These are phyloP conservation scores for Caenorhabditis imperialis DNA, from an alignment of 2,888 invertebrate genomes.

Conservation along the genomic window DNA sequence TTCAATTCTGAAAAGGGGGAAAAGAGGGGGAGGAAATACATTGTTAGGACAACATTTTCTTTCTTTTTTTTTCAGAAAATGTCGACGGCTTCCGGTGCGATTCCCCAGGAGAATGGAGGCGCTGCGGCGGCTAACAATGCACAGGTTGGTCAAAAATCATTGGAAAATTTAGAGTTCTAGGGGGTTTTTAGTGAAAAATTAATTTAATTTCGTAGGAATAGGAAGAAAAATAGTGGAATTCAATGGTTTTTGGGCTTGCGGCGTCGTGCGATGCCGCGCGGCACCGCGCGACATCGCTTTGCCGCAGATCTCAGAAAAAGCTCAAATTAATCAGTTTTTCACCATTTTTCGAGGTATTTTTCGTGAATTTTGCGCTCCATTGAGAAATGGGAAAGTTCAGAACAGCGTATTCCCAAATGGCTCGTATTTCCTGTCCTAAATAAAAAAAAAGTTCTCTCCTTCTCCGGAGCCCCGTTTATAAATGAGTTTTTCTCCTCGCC, in stretches of 20 bases:
- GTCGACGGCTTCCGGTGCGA: slow-evolving; percentile 41
- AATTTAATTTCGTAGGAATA: too few relatives aligned
- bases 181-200: neutral
- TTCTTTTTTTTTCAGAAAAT: slow-evolving; percentile 3
- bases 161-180: neutral
- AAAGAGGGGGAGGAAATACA: slow-evolving; percentile 12
- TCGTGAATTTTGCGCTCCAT: neutral
- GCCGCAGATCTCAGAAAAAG: too few relatives aligned
- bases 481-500: slow-evolving; percentile 21
- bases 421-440: too few relatives aligned
- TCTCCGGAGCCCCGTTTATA: slow-evolving; percentile 9
- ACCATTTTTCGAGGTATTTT: too few relatives aligned
- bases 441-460: neutral
- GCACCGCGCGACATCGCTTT: too few relatives aligned
- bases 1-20: neutral
- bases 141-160: slow-evolving; percentile 16
- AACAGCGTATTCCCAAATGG: too few relatives aligned
- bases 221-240: too few relatives aligned
- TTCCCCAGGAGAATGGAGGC: slow-evolving; percentile 46
- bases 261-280: too few relatives aligned
- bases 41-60: neutral
- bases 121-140: slow-evolving; percentile 9
- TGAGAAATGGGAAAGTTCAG: neutral
- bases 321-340: neutral
- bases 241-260: too few relatives aligned